A percentile compares a stretch with the other conserved stretches of the same genome.
Evolutionary conservation across 1,140 invertebrate genomes (phyloP).

Genomic region (Macrostomum lignano): DNA sequence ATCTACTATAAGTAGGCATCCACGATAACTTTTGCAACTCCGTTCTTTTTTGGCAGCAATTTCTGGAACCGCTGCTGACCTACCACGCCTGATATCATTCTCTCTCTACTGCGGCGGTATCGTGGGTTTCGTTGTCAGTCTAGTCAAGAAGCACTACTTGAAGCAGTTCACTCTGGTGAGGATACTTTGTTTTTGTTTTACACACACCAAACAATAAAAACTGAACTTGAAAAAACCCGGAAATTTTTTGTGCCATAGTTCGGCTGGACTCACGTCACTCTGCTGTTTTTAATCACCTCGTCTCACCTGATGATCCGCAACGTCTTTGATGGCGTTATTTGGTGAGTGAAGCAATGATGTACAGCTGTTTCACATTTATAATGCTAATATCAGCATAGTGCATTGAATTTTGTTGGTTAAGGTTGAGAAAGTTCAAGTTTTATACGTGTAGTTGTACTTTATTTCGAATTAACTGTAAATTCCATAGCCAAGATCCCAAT

Average conservation of each 20-base stretch:
- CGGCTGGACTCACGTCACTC: slow-evolving; percentile 91
- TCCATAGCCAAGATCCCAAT: no score
- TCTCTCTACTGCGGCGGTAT: slow-evolving; percentile 78
- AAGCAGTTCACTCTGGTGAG: slow-evolving; percentile 66
- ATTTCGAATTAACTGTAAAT: no score
- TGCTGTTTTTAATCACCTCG: slow-evolving; percentile 81
- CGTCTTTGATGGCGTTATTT: slow-evolving; percentile 74
- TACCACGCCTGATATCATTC: slow-evolving; percentile 96
- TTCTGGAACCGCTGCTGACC: slow-evolving; percentile 58
- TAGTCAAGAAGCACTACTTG: slow-evolving; percentile 87
- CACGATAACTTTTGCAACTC: no score
- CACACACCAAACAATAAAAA: not conserved
- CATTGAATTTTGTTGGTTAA: no score
- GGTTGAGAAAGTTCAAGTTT: no score
- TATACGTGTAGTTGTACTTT: no score
- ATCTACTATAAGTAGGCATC: no score
- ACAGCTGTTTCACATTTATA: no score
- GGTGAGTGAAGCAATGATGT: no score
- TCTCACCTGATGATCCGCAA: slow-evolving; percentile 93
- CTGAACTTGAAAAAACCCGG: no score
- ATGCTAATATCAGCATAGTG: no score
- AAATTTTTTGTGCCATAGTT: slow-evolving; percentile 41
- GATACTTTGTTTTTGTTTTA: slow-evolving; percentile 4
- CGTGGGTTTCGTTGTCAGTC: slow-evolving; percentile 83
- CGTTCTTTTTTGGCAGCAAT: no score